Evolutionary conservation across 2,113 vertebrate species (phyloP).

Genomic region (human (Homo sapiens)): DNA sequence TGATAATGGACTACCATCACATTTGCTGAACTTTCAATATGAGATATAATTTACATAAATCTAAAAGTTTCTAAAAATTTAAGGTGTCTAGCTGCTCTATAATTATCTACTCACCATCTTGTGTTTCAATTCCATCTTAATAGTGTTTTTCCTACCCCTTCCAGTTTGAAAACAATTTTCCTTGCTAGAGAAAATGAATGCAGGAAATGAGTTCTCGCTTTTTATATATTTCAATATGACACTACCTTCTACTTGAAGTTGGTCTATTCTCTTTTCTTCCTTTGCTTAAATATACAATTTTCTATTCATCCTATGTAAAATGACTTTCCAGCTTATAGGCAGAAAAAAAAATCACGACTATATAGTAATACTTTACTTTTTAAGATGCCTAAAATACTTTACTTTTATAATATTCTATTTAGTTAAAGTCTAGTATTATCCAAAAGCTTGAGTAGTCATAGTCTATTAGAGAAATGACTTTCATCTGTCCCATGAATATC

Average conservation of each 20-base stretch:
- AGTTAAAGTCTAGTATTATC: conserved; percentile 29
- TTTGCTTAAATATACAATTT: neutral
- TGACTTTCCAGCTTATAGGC: neutral
- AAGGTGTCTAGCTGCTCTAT: neutral
- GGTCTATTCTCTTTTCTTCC: neutral
- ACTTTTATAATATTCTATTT: conserved; percentile 26
- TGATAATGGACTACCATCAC: neutral
- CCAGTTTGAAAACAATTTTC: conserved; percentile 31
- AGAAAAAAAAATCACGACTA: neutral
- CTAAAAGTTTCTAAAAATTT: conserved; percentile 1
- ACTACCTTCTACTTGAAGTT: neutral
- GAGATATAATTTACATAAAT: neutral
- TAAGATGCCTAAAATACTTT: neutral
- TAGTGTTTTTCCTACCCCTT: conserved; percentile 1
- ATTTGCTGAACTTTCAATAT: neutral
- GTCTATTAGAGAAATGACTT: conserved; percentile 28
- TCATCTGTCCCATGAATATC: conserved; percentile 9
- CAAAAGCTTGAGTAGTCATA: neutral
- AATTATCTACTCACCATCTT: neutral
- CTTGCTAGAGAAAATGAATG: neutral
- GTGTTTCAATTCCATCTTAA: neutral
- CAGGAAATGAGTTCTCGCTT: neutral
- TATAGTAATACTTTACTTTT: neutral
- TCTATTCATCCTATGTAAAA: conserved; percentile 21
- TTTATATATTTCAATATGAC: neutral